phyloP scores from a whole-genome alignment of 2,888 invertebrate genomes.

The Saturnia japonica region DNA sequence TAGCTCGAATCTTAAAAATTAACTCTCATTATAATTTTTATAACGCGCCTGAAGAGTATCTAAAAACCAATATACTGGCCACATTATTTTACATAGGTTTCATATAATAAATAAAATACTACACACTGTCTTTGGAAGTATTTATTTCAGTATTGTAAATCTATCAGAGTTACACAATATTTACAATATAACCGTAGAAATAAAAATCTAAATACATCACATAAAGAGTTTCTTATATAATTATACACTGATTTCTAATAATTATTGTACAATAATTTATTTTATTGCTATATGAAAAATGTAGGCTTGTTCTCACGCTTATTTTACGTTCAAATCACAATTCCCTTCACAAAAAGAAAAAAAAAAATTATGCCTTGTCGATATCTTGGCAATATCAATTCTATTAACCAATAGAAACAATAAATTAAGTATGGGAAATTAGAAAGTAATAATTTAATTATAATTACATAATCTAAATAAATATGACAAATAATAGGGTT shows the following conservation, averaged over 20 bases:
- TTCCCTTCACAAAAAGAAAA: neutral
- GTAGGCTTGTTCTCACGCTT: neutral
- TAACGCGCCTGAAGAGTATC: too few relatives aligned
- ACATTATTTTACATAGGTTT: neutral
- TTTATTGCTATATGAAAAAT: neutral
- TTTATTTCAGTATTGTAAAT: slow-evolving; percentile 47
- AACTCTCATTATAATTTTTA: too few relatives aligned
- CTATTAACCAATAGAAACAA: neutral
- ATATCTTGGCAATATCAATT: too few relatives aligned
- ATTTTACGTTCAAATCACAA: neutral
- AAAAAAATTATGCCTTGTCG: neutral
- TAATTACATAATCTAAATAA: neutral
- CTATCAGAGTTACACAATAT: slow-evolving; percentile 40
- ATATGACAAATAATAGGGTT: neutral
- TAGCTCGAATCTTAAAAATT: too few relatives aligned
- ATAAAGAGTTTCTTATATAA: slow-evolving; percentile 46
- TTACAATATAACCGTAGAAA: slow-evolving; percentile 53
- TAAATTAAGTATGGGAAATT: neutral
- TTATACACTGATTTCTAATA: slow-evolving; percentile 23
- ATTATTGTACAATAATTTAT: neutral
- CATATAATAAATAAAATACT: slow-evolving; percentile 13
- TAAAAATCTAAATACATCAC: slow-evolving; percentile 54
- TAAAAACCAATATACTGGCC: too few relatives aligned
- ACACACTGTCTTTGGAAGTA: slow-evolving; percentile 26
- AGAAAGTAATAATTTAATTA: neutral